A percentile compares a stretch with the other conserved stretches of the same genome.
Conservation (phyloP, 1,140 invertebrate species). For the Camponotus pennsylvanicus region DNA sequence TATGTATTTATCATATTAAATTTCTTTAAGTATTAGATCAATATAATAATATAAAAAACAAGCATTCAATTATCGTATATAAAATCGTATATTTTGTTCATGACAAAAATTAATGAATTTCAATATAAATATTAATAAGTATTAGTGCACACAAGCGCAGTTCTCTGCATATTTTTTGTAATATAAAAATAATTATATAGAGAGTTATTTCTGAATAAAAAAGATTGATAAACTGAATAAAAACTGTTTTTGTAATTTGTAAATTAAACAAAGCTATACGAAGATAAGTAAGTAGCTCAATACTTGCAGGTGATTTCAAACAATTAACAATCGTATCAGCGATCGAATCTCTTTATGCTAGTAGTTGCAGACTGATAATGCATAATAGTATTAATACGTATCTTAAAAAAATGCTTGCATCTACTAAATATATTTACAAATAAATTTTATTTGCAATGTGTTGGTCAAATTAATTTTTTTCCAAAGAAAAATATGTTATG, state of each 20-base stretch:
- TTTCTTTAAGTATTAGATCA: too few relatives aligned
- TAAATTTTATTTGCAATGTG: not conserved
- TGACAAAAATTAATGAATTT: too few relatives aligned
- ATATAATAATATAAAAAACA: too few relatives aligned
- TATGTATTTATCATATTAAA: not conserved
- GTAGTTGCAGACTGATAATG: constrained; percentile 78
- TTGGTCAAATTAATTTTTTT: not conserved
- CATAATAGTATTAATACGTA: constrained; percentile 81
- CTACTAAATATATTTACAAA: constrained; percentile 10
- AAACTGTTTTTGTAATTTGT: too few relatives aligned
- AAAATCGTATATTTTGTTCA: too few relatives aligned
- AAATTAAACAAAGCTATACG: not conserved
- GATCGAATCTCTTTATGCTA: constrained; percentile 79
- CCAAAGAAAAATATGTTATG: not conserved
- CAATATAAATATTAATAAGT: too few relatives aligned
- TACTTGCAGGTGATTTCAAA: constrained; percentile 71
- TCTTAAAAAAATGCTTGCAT: constrained; percentile 76
- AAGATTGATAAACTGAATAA: too few relatives aligned
- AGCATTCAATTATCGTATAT: too few relatives aligned
- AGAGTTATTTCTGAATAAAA: too few relatives aligned
- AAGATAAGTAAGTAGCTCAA: constrained; percentile 48
- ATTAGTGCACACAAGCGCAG: too few relatives aligned
- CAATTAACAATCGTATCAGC: constrained; percentile 74
- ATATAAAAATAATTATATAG: too few relatives aligned
- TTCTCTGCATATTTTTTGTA: too few relatives aligned